Evolutionary conservation across 2,888 invertebrate species (phyloP).

Genomic region (Acleris cristana): DNA sequence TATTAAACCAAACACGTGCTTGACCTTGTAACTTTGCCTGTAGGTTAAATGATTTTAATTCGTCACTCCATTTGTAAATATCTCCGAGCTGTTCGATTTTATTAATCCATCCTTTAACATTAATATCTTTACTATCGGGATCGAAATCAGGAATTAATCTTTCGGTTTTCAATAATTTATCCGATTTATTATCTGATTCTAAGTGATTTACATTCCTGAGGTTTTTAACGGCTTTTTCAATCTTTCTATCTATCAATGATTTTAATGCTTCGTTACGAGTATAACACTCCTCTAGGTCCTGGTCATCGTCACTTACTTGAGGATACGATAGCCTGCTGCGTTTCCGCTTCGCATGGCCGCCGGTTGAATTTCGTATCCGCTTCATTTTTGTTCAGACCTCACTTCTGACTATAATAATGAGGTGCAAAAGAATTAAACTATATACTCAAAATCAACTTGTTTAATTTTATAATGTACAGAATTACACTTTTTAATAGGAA

Average conservation of each 20-base stretch:
- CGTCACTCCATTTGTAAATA: no score
- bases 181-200: neutral
- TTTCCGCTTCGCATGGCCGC: neutral
- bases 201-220: neutral
- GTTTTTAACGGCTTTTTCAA: neutral
- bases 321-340: neutral
- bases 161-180: constrained; percentile 4
- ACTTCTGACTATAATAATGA: neutral
- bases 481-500: accelerated
- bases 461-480: accelerated
- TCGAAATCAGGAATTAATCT: constrained; percentile 7
- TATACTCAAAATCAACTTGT: accelerated
- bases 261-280: no score
- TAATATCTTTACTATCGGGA: constrained; percentile 7
- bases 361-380: neutral
- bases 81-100: no score
- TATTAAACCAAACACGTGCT: no score
- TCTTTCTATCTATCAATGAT: no score
- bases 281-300: no score
- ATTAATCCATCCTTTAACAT: no score
- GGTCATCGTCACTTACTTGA: constrained; percentile 2
- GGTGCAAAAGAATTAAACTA: no score
- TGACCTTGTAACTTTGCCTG: no score
- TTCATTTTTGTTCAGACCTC: neutral
- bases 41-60: no score